Conservation (phyloP, 2,113 vertebrate species). For the Mus pahari region DNA sequence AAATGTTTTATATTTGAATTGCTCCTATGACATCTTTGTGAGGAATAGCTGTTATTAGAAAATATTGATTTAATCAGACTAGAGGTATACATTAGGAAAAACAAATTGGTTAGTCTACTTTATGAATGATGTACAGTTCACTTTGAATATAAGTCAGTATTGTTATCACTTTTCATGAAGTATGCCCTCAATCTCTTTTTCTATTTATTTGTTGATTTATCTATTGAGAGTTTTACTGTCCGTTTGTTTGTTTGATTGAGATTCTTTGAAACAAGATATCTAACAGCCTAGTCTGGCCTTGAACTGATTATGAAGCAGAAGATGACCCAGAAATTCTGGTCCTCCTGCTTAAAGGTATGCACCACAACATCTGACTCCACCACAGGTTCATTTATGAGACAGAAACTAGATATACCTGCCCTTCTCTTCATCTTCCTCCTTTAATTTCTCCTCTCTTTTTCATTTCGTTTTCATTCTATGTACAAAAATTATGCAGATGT, state of each 20-base stretch:
- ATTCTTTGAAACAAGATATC: neutral
- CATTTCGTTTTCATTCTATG: neutral
- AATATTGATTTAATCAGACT: neutral
- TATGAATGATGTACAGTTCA: neutral
- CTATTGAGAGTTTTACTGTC: neutral
- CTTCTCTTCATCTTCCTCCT: neutral
- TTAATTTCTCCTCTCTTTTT: neutral
- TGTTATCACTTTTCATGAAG: neutral
- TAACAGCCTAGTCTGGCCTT: neutral
- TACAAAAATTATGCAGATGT: neutral
- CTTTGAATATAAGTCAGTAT: constrained; percentile 7
- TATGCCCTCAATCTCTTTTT: neutral
- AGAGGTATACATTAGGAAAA: neutral
- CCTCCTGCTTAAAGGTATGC: neutral
- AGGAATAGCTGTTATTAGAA: neutral
- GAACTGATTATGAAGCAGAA: neutral
- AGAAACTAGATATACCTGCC: neutral
- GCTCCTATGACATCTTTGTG: neutral
- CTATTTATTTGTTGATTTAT: neutral
- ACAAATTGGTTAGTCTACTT: neutral
- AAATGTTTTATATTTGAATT: neutral
- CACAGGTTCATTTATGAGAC: neutral
- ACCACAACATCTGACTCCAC: neutral
- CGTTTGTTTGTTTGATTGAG: neutral
- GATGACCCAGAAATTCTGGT: neutral